Percentiles rank a stretch among this genome's conserved stretches.
Evolutionary conservation across 2,797 vertebrate species (phyloP).

Genomic region (Schizopygopsis malacanthus): DNA sequence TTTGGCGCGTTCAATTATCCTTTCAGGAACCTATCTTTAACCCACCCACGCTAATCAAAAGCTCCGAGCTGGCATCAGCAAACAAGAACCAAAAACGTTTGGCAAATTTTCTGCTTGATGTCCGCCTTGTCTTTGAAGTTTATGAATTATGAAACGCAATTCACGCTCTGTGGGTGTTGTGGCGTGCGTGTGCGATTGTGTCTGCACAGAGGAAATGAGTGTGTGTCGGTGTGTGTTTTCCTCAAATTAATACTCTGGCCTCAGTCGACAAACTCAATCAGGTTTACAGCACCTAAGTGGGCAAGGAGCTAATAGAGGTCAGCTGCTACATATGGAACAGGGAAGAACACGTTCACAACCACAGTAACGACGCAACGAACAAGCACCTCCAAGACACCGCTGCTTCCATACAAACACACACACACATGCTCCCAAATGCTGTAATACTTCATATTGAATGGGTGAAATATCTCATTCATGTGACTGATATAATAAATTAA

Average conservation of each 20-base stretch:
- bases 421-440: background rate
- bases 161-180: constrained; percentile 24
- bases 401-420: background rate
- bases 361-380: constrained; percentile 14
- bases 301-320: constrained; percentile 57
- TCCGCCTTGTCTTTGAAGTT: constrained; percentile 43
- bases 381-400: constrained; percentile 33
- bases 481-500: background rate
- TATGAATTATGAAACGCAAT: constrained; percentile 37
- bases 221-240: constrained; percentile 19
- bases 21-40: constrained; percentile 32
- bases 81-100: constrained; percentile 11
- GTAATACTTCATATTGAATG: background rate
- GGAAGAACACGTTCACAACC: constrained; percentile 26
- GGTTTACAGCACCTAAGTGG: constrained; percentile 51
- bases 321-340: constrained; percentile 55
- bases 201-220: constrained; percentile 6
- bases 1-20: constrained; percentile 17
- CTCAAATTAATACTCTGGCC: constrained; percentile 50
- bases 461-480: background rate
- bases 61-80: background rate
- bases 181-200: background rate
- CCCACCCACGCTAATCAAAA: constrained; percentile 42
- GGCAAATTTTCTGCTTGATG: constrained; percentile 22
- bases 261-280: constrained; percentile 58